Base-by-base conservation (phyloP, 30 jellyfish, hydroid and myxozoan species). In the Hydra vulgaris region DNA sequence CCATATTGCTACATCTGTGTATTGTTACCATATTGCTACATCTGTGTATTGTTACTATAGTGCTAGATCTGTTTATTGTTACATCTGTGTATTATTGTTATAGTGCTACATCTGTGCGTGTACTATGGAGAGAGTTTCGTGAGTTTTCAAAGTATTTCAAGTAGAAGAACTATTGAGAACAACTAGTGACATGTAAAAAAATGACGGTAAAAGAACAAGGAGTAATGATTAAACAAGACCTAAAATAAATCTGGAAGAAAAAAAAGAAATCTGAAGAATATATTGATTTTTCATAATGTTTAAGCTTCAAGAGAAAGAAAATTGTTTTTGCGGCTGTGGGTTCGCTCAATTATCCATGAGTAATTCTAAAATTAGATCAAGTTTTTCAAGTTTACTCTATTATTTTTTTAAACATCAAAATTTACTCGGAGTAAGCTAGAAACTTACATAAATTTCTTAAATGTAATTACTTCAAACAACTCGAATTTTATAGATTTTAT, bases 71-170 rank as follows among this genome's bases (percentile, higher is more conserved):
- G n/a, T n/a, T n/a, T 40, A 40, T 40, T 40, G 61, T 40, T 40
- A 12, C 12, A 3, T 68, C 15, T 4, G 27, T 68, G 17, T 0
- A n/a, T 73, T 83, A 55, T 21, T 71, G 0, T 53, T 78, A 20
- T 67, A 89, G 96, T 23, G 95, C 92, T 18, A 81, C 85, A 73
- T 54, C 95, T 0, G 74, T 74, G 17, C 74, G 78, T 21, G 92
- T 74, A 24, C 40, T 85, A 19, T 89, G 95, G 95, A 68, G 74
- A 72, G 86, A 87, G 17, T 84, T 72, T 61, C 84, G 96, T 70
- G 96, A 83, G 66, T 89, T 89, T 74, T 83, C 87, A 21, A 80
- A 70, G 71, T 80, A 80, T 68, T 80, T 80, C 80, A 67, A 70
- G 22, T 80, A 40, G 61, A 3, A 12, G 12, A 12, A 12, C 5